These are phyloP conservation scores for Phenganax stokvisi DNA, from an alignment of 92 coral and sea anemone genomes.

Conservation along the genomic window DNA sequence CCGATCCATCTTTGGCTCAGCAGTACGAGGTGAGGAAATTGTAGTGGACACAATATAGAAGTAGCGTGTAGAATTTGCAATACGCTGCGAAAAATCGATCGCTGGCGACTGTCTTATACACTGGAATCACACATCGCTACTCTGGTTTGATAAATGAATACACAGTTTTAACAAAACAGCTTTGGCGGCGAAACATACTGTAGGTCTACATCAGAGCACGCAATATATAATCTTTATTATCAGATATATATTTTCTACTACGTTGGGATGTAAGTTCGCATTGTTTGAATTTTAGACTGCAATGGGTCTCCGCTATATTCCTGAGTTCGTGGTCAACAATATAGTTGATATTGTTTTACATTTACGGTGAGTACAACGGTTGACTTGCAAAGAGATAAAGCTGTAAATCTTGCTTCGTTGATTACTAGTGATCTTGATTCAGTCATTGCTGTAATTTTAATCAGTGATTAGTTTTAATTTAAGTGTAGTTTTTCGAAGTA, in stretches of 20 bases:
- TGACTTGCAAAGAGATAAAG: background rate
- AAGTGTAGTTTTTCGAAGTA: too few relatives aligned
- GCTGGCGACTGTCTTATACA: background rate
- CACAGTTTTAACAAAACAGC: background rate
- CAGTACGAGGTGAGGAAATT: conserved; percentile 21
- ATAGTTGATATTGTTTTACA: conserved; percentile 90
- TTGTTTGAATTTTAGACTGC: conserved; percentile 55
- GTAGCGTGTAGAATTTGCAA: too few relatives aligned
- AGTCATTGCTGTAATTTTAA: background rate
- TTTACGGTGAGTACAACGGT: conserved; percentile 55
- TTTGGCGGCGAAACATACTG: background rate
- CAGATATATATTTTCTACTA: too few relatives aligned
- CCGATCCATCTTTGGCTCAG: conserved; percentile 10
- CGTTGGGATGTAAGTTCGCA: too few relatives aligned
- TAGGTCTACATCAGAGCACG: background rate
- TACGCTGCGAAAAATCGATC: background rate
- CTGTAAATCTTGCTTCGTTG: too few relatives aligned
- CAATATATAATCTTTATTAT: too few relatives aligned
- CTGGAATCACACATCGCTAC: too few relatives aligned
- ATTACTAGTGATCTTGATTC: background rate
- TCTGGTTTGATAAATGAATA: background rate
- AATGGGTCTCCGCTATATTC: conserved; percentile 67
- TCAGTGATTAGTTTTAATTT: background rate
- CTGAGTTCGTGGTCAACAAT: conserved; percentile 83
- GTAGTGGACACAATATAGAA: too few relatives aligned